Percentiles rank a stretch among this genome's conserved stretches.
Evolutionary conservation across 2,888 invertebrate species (phyloP).

Genomic region (Aproaerema taeniolella): DNA sequence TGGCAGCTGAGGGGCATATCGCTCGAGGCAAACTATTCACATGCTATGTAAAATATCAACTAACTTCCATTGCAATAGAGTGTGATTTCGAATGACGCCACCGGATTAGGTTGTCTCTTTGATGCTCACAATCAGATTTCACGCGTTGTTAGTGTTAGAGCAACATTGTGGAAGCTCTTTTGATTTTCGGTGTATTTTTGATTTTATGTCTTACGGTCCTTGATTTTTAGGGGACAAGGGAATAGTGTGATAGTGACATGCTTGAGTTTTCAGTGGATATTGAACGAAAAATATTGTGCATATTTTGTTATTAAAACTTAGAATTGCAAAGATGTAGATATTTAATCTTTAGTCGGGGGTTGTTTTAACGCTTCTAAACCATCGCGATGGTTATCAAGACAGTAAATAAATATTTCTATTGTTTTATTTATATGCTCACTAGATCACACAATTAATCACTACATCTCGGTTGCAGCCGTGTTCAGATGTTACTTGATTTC

Average conservation of each 20-base stretch:
- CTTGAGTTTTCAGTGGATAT: constrained; percentile 1
- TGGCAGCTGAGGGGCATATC: constrained; percentile 29
- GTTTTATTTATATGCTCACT: no score
- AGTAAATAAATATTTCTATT: no score
- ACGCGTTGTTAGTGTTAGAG: constrained; percentile 70
- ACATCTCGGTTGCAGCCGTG: no score
- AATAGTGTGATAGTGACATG: constrained; percentile 14
- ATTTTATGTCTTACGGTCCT: constrained; percentile 63
- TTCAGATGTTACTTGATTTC: no score
- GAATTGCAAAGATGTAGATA: no score
- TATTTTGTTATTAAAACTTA: no score
- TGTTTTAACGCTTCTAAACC: no score
- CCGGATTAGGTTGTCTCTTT: constrained; percentile 56
- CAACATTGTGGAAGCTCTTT: constrained; percentile 65
- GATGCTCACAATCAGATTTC: constrained; percentile 72
- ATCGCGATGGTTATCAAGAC: no score
- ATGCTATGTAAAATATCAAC: no score
- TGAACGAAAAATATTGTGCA: neutral
- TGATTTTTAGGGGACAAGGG: constrained; percentile 35
- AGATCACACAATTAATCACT: no score
- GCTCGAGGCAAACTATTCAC: no score
- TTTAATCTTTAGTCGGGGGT: no score
- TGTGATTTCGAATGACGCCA: constrained; percentile 22
- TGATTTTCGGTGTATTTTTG: constrained; percentile 73
- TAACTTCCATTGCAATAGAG: constrained; percentile 21